Evolutionary conservation across 2,113 vertebrate genomes (phyloP).

Genomic region (Rhegmatorhina hoffmannsi): DNA sequence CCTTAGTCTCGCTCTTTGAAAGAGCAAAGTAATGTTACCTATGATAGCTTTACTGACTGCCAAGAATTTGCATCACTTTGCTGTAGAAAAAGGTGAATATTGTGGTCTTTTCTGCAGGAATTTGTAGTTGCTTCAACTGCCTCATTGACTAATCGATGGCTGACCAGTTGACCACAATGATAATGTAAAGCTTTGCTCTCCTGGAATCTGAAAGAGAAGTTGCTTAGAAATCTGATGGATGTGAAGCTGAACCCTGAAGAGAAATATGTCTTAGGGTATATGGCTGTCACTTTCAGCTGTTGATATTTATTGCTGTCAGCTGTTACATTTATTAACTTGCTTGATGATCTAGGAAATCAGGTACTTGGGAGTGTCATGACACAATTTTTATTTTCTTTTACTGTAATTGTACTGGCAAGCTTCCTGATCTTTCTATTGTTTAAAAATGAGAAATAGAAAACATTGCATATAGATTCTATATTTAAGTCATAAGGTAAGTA

Average conservation of each 20-base stretch:
- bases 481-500: background rate
- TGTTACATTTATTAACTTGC: background rate
- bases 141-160: background rate
- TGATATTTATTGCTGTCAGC: background rate
- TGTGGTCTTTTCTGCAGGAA: background rate
- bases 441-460: background rate
- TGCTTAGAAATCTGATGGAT: background rate
- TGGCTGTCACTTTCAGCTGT: background rate
- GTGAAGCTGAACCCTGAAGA: background rate
- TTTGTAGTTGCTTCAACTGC: background rate
- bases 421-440: background rate
- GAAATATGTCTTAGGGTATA: background rate
- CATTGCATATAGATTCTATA: background rate
- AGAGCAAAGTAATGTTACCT: background rate
- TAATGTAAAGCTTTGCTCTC: fast-evolving
- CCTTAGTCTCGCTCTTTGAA: background rate
- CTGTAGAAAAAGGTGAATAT: background rate
- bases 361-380: background rate
- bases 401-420: background rate
- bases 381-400: background rate
- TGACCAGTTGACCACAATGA: background rate
- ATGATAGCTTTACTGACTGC: background rate
- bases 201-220: background rate
- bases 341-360: background rate
- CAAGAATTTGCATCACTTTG: background rate